Evolutionary conservation across 2,797 vertebrate species (phyloP).

Genomic region (Characodon lateralis): DNA sequence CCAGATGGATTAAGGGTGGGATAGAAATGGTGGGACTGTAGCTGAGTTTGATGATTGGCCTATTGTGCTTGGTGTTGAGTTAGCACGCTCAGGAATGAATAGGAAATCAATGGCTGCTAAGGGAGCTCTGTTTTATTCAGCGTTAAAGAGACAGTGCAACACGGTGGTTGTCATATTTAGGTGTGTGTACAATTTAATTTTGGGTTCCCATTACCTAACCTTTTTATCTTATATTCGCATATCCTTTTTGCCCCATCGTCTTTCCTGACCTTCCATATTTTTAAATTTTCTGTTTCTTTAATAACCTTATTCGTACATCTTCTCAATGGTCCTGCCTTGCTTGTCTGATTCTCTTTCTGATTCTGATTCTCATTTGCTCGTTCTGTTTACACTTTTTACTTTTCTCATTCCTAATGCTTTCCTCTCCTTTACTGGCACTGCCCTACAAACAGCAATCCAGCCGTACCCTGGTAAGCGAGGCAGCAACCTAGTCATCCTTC

Average conservation of each 20-base stretch:
- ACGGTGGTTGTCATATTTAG: constrained; percentile 43
- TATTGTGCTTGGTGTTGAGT: constrained; percentile 86
- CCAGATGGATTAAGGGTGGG: constrained; percentile 76
- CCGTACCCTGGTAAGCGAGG: constrained; percentile 59
- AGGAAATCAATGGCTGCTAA: constrained; percentile 83
- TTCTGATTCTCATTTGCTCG: neutral
- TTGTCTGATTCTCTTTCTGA: neutral
- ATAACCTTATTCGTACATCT: neutral
- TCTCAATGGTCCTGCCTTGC: neutral
- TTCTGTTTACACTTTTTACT: neutral
- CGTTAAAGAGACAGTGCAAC: constrained; percentile 73
- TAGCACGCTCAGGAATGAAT: constrained; percentile 81
- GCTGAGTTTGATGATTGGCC: constrained; percentile 82
- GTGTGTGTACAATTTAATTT: neutral
- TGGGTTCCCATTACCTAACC: neutral
- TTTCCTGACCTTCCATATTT: neutral
- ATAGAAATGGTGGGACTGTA: constrained; percentile 64
- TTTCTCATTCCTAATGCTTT: constrained; percentile 7
- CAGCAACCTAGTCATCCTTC: constrained; percentile 79
- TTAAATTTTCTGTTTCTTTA: neutral
- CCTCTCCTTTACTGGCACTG: constrained; percentile 21
- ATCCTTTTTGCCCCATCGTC: too few species aligned
- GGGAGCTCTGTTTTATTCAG: constrained; percentile 60
- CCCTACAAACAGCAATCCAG: constrained; percentile 35
- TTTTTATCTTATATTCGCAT: neutral